phyloP scores from a whole-genome alignment of 2,888 invertebrate genomes.

The Melinopterus prodromus region DNA sequence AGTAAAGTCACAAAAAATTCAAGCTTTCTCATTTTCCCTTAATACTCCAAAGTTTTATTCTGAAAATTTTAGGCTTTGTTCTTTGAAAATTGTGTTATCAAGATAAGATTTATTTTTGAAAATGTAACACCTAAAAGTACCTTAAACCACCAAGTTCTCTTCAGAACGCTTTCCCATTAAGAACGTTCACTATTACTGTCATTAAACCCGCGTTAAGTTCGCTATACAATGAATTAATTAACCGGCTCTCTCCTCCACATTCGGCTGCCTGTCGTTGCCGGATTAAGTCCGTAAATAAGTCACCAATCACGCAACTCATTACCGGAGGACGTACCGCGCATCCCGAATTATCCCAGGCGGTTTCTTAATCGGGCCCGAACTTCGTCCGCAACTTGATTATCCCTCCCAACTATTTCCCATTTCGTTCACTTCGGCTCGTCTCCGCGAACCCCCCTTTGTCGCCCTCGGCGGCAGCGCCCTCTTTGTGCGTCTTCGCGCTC shows the following conservation, averaged over 20 bases:
- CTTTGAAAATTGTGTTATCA: too few species aligned
- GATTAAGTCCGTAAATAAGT: conserved; percentile 19
- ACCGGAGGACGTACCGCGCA: conserved; percentile 17
- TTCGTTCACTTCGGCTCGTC: conserved; percentile 11
- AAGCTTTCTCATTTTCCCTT: too few species aligned
- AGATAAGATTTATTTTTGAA: too few species aligned
- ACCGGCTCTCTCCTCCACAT: background rate
- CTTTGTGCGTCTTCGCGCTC: background rate
- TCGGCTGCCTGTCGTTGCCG: background rate
- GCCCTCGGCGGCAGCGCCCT: background rate
- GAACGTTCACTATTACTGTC: background rate
- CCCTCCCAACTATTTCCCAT: conserved; percentile 24
- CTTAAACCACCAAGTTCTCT: too few species aligned
- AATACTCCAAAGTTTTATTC: too few species aligned
- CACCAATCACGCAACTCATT: conserved; percentile 26
- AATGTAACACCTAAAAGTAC: too few species aligned
- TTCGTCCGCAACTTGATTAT: conserved; percentile 25
- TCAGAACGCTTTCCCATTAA: too few species aligned
- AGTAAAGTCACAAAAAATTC: too few species aligned
- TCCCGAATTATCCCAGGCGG: conserved; percentile 18
- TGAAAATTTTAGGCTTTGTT: too few species aligned
- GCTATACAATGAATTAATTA: background rate
- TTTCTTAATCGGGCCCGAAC: conserved; percentile 25
- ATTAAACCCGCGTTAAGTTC: background rate
- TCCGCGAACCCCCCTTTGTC: background rate